Conservation (phyloP, 2,797 vertebrate genomes). For the Emydoidea blandingii region DNA sequence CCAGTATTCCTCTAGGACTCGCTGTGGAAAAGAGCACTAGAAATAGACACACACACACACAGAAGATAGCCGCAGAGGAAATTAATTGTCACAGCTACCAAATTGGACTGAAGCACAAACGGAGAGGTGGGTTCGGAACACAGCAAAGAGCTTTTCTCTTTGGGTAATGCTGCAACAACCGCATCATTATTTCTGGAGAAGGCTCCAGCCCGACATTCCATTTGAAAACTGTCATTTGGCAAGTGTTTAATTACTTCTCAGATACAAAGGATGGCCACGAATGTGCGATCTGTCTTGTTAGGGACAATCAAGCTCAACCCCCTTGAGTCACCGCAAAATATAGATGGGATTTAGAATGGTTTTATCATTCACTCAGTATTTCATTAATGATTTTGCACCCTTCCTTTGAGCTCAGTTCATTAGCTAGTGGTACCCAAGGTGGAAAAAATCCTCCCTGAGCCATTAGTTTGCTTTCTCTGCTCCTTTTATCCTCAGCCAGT, state of each 20-base stretch:
- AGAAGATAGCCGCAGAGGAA: not conserved
- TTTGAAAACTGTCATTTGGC: constrained; percentile 74
- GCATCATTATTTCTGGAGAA: constrained; percentile 71
- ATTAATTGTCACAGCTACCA: not conserved
- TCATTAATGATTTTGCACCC: not conserved
- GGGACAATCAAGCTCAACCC: constrained; percentile 58
- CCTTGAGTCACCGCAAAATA: constrained; percentile 45
- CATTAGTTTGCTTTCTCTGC: not conserved
- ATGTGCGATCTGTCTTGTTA: constrained; percentile 61
- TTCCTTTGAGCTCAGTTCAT: not conserved
- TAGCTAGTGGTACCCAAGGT: not conserved
- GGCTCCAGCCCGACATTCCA: constrained; percentile 63
- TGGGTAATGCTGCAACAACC: constrained; percentile 43
- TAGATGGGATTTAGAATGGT: constrained; percentile 39
- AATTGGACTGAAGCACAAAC: not conserved
- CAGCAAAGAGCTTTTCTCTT: constrained; percentile 6
- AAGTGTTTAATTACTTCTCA: constrained; percentile 77
- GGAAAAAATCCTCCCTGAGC: not conserved
- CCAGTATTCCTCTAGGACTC: not conserved
- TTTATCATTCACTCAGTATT: constrained; percentile 41
- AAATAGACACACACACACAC: not conserved
- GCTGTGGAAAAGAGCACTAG: not conserved
- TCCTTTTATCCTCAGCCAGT: not conserved
- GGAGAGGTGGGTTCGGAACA: too few relatives aligned
- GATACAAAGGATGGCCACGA: constrained; percentile 56